Evolutionary conservation across 2,888 invertebrate genomes (phyloP).

Genomic region (Laspeyria flexula): DNA sequence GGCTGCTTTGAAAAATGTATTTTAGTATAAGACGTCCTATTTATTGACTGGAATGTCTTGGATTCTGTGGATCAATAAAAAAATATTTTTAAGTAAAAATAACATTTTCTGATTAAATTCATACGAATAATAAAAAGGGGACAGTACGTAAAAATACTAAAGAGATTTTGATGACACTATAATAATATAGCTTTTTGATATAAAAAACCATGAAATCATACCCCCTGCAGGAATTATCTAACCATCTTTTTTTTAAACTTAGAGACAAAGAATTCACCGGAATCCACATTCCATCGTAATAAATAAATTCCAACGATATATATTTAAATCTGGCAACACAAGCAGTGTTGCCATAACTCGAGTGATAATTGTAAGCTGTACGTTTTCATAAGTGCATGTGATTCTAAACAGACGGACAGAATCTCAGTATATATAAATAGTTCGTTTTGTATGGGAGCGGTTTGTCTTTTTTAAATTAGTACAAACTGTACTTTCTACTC

Average conservation of each 20-base stretch:
- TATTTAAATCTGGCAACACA: slow-evolving; percentile 23
- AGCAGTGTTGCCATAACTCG: slow-evolving; percentile 30
- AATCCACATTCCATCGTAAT: background rate
- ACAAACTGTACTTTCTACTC: slow-evolving; percentile 16
- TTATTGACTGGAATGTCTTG: background rate
- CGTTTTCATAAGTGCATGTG: slow-evolving; percentile 36
- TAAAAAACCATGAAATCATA: too few relatives aligned
- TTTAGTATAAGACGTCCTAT: background rate
- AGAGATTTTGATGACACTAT: too few relatives aligned
- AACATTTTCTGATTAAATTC: too few relatives aligned
- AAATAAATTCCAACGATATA: slow-evolving; percentile 8
- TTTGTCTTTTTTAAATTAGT: slow-evolving; percentile 25
- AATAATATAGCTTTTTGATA: too few relatives aligned
- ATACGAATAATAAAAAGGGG: too few relatives aligned
- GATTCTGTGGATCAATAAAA: too few relatives aligned
- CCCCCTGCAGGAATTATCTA: too few relatives aligned
- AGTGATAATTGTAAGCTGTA: slow-evolving; percentile 21
- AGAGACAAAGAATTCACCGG: background rate
- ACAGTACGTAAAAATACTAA: too few relatives aligned
- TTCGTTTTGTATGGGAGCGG: slow-evolving; percentile 6
- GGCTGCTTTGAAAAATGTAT: slow-evolving; percentile 7
- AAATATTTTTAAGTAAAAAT: too few relatives aligned
- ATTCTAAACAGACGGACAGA: slow-evolving; percentile 23
- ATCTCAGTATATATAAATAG: slow-evolving; percentile 34
- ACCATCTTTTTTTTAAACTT: too few relatives aligned